phyloP scores from a whole-genome alignment of 2,888 invertebrate genomes.

The Osedax frankpressi region DNA sequence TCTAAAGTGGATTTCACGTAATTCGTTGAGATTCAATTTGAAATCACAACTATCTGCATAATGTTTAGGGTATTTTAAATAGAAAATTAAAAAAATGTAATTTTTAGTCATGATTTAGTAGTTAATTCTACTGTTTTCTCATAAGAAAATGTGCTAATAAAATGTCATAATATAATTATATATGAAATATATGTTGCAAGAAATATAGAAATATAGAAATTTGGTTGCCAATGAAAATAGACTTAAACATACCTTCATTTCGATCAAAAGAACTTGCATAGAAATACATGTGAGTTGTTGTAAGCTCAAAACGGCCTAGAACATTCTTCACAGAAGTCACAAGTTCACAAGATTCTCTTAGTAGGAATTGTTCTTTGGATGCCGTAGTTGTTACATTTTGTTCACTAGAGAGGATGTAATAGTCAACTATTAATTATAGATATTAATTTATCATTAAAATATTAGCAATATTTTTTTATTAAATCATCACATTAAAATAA shows the following conservation, averaged over 20 bases:
- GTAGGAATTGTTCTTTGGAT: constrained; percentile 52
- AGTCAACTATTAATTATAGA: too few relatives aligned
- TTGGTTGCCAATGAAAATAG: not conserved
- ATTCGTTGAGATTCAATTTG: constrained; percentile 51
- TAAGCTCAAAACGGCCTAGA: constrained; percentile 55
- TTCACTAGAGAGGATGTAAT: too few relatives aligned
- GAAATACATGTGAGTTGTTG: constrained; percentile 53
- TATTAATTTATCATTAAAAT: too few relatives aligned
- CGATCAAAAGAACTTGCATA: constrained; percentile 52
- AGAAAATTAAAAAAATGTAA: too few relatives aligned
- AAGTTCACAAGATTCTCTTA: constrained; percentile 55
- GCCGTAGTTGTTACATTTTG: constrained; percentile 18
- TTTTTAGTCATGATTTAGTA: too few relatives aligned
- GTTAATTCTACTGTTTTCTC: too few relatives aligned
- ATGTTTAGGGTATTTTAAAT: too few relatives aligned
- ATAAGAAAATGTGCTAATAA: too few relatives aligned
- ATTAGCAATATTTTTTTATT: too few relatives aligned
- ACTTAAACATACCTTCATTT: constrained; percentile 47
- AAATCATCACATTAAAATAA: not conserved
- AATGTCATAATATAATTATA: too few relatives aligned
- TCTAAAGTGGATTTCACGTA: constrained; percentile 56
- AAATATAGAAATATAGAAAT: not conserved
- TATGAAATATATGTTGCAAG: too few relatives aligned
- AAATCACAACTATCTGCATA: constrained; percentile 32
- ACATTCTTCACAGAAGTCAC: constrained; percentile 53